Percentiles rank a stretch among this genome's conserved stretches.
phyloP scores from a whole-genome alignment of 2,797 vertebrate genomes.

The Hirundo rustica region DNA sequence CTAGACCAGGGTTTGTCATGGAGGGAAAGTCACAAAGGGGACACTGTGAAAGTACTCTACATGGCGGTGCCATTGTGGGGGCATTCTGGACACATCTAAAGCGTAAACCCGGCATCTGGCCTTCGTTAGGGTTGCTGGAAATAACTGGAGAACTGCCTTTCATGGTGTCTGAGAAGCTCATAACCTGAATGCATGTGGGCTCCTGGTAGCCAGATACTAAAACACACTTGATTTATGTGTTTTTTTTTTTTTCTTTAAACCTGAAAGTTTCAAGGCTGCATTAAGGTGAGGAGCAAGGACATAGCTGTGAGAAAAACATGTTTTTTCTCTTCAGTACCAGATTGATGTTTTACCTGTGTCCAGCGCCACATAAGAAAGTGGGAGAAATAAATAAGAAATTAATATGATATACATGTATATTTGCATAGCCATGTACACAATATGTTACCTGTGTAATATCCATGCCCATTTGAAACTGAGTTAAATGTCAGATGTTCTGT shows the following conservation, averaged over 20 bases:
- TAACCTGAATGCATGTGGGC: neutral
- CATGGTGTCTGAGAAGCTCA: constrained; percentile 38
- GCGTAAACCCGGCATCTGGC: neutral
- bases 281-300: constrained; percentile 47
- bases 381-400: neutral
- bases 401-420: neutral
- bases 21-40: constrained; percentile 32
- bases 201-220: constrained; percentile 38
- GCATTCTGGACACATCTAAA: neutral
- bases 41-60: neutral
- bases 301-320: constrained; percentile 13
- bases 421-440: neutral
- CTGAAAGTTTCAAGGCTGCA: constrained; percentile 43
- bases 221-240: neutral
- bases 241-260: constrained; percentile 34
- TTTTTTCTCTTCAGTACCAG: constrained; percentile 1
- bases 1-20: constrained; percentile 62
- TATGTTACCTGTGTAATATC: neutral
- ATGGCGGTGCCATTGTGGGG: neutral
- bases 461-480: neutral
- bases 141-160: constrained; percentile 46
- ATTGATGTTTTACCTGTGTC: neutral
- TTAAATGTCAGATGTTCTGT: neutral
- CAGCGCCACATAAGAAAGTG: neutral
- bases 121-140: constrained; percentile 6